phyloP scores from a whole-genome alignment of 2,113 vertebrate species.

The Triplophysa tibetana region DNA sequence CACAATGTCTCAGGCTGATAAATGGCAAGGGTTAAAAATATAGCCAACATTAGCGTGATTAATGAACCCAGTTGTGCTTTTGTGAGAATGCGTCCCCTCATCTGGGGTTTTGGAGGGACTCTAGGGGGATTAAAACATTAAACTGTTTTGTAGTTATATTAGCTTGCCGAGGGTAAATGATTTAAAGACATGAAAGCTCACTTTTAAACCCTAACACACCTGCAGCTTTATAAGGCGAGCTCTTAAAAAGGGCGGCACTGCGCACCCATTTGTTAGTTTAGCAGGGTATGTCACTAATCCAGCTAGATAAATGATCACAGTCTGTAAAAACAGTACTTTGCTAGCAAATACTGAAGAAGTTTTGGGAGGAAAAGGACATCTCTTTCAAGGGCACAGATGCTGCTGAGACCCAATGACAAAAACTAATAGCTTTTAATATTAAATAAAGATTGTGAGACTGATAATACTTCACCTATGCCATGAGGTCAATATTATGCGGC shows the following conservation, averaged over 20 bases:
- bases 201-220: slow-evolving; percentile 25
- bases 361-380: slow-evolving; percentile 17
- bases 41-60: slow-evolving; percentile 77
- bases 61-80: slow-evolving; percentile 71
- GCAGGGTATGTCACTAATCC: slow-evolving; percentile 29
- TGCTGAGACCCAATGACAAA: slow-evolving; percentile 12
- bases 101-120: slow-evolving; percentile 64
- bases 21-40: slow-evolving; percentile 81
- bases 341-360: background rate
- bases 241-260: background rate
- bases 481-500: background rate
- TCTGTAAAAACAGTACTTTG: background rate
- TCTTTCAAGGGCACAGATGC: slow-evolving; percentile 21
- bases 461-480: slow-evolving; percentile 15
- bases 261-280: slow-evolving; percentile 18
- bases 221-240: slow-evolving; percentile 15
- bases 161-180: slow-evolving; percentile 40
- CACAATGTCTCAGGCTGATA: slow-evolving; percentile 68
- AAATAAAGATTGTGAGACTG: slow-evolving; percentile 25
- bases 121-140: slow-evolving; percentile 75
- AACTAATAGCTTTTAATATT: slow-evolving; percentile 2
- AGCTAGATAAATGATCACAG: slow-evolving; percentile 7
- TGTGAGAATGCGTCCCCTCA: slow-evolving; percentile 63
- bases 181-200: slow-evolving; percentile 22
- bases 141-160: slow-evolving; percentile 67